Conservation (phyloP, 1,140 invertebrate genomes). For the Aleiodes sp. region DNA sequence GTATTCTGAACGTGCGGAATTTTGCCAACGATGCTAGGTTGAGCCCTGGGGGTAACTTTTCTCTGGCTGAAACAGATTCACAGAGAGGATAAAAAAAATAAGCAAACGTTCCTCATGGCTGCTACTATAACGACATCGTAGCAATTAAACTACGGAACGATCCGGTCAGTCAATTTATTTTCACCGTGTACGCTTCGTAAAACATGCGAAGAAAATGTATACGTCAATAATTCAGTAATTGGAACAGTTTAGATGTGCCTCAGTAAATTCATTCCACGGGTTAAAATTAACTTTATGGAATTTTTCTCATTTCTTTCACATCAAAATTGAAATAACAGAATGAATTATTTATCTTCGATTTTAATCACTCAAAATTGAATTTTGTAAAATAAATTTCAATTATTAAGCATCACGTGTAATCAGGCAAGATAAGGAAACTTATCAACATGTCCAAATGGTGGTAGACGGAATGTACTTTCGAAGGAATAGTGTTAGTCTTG, state of each 20-base stretch:
- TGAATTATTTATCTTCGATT: too few relatives aligned
- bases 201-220: neutral
- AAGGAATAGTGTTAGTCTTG: neutral
- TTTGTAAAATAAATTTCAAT: too few relatives aligned
- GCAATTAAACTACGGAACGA: constrained; percentile 4
- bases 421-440: neutral
- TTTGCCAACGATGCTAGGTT: neutral
- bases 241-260: neutral
- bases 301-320: too few relatives aligned
- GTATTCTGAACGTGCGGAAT: neutral
- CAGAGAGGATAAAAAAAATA: too few relatives aligned
- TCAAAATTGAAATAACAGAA: too few relatives aligned
- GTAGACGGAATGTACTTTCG: neutral
- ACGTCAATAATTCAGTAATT: constrained; percentile 7
- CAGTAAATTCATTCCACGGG: neutral
- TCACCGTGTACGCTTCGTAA: neutral
- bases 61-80: neutral
- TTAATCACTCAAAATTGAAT: too few relatives aligned
- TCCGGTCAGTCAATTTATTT: neutral
- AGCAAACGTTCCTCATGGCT: neutral
- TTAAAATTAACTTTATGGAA: neutral
- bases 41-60: neutral
- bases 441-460: neutral
- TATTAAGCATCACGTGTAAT: too few relatives aligned
- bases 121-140: neutral